A percentile compares a stretch with the other conserved stretches of the same genome.
Conservation (phyloP, 2,113 vertebrate species). For the Murina feae region DNA sequence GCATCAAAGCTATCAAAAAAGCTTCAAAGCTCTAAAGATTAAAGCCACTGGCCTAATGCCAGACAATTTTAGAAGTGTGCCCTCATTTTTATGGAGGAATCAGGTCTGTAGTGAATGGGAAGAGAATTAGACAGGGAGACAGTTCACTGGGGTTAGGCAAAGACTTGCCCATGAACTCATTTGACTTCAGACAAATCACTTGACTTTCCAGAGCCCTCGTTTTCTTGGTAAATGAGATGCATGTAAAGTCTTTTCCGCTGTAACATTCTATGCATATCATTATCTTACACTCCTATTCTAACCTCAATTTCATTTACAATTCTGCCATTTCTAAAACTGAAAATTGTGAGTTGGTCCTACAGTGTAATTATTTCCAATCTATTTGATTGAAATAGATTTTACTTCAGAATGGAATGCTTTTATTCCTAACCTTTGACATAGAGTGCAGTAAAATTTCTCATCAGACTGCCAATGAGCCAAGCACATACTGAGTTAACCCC, state of each 20-base stretch:
- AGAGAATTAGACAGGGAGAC: not conserved
- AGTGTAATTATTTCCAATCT: not conserved
- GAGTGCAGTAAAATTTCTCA: slow-evolving; percentile 17
- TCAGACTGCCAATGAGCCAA: not conserved
- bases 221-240: slow-evolving; percentile 29
- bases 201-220: not conserved
- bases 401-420: slow-evolving; percentile 57
- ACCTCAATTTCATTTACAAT: slow-evolving; percentile 54
- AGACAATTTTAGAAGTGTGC: not conserved
- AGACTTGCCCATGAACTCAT: not conserved
- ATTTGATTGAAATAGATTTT: slow-evolving; percentile 42
- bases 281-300: slow-evolving; percentile 77
- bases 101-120: not conserved
- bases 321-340: slow-evolving; percentile 43
- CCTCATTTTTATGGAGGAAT: not conserved
- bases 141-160: not conserved
- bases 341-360: slow-evolving; percentile 59
- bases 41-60: slow-evolving; percentile 74
- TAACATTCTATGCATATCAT: slow-evolving; percentile 68
- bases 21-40: slow-evolving; percentile 75
- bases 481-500: not conserved
- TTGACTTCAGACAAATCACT: not conserved
- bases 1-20: slow-evolving; percentile 68
- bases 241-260: not conserved
- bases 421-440: slow-evolving; percentile 51